Evolutionary conservation across 92 coral and sea anemone species (phyloP), one percentile per base, ranked within the genome.

Genomic region (Palythoa caribaeorum): DNA sequence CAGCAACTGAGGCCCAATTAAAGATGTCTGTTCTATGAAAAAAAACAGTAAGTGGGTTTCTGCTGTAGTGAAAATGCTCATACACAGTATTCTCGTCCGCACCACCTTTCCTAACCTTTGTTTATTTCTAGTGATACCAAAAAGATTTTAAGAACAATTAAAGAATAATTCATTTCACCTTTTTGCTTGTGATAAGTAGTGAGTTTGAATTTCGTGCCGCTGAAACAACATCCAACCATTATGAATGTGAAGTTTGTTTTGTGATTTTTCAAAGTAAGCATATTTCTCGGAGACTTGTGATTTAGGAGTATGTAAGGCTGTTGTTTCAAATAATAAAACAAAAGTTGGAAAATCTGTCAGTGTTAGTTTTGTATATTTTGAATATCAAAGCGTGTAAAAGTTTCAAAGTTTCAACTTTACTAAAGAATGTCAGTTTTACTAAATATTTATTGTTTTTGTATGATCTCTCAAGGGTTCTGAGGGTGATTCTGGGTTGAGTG

Each of bases 401-500:
- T 9, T 54, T 17, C 8, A n/a, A 63, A 4, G 20, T n/a, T 63
- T 16, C 9, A 9, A 3, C 8, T n/a, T 59, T 17, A 72, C 17
- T 4, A 10, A n/a, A 76, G 38, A 53, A 20, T 5, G 63, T 10
- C n/a, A 52, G 38, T 2, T 11, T 52, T 5, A 37, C 19, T 35
- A 35, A 77, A 35, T 11, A 35, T 6, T 70, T 52, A 16, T 21
- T 3, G 9, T 15, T n/a, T 21, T 1, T 77, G 28, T 76, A 21
- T 14, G 9, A 19, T 77, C 66, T 37, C 16, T 54, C 28, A 53
- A 77, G 83, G 83, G 83, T 17, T 28, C 36, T 19, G 83, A 77
- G 63, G 83, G 83, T n/a, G 48, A 54, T 15, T 9, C 83, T 21
- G 83, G 83, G 5, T 15, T 12, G 1, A 52, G 83, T 54, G 83